Evolutionary conservation across 2,888 invertebrate genomes (phyloP).

Genomic region (Drosophila merina): DNA sequence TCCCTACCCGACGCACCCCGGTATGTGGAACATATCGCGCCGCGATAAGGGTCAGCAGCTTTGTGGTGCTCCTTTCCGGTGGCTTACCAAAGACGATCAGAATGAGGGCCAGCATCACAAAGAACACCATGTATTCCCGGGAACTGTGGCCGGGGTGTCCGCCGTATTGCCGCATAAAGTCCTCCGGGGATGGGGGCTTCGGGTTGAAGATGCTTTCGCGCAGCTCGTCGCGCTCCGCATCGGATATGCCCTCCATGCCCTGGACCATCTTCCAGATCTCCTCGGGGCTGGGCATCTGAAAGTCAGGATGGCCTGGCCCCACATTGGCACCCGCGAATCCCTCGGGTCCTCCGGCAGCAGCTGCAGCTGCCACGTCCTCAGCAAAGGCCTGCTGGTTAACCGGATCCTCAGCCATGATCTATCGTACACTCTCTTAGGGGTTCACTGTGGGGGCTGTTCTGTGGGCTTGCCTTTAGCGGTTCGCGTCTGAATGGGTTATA

Average conservation of each 20-base stretch:
- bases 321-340: constrained; percentile 52
- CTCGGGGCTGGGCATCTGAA: constrained; percentile 85
- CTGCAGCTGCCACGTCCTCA: constrained; percentile 79
- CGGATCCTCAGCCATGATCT: constrained; percentile 79
- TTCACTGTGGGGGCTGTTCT: constrained; percentile 6
- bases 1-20: not conserved
- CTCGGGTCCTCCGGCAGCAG: constrained; percentile 68
- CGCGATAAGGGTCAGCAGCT: constrained; percentile 8
- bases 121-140: constrained; percentile 81
- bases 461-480: constrained; percentile 51
- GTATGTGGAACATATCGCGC: constrained; percentile 14
- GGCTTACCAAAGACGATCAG: constrained; percentile 83
- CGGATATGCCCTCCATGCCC: constrained; percentile 85
- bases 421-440: not conserved
- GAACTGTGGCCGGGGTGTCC: constrained; percentile 66
- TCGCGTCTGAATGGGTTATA: constrained; percentile 35
- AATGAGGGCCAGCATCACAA: constrained; percentile 82
- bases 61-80: not conserved
- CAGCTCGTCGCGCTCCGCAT: constrained; percentile 87
- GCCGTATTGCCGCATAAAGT: constrained; percentile 67
- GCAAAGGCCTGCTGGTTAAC: constrained; percentile 77
- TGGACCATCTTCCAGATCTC: constrained; percentile 86
- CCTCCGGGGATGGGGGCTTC: constrained; percentile 82
- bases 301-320: constrained; percentile 70
- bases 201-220: constrained; percentile 85